Evolutionary conservation across 64 coral and sea anemone genomes (phyloP).

Genomic region (Porites australiensis): DNA sequence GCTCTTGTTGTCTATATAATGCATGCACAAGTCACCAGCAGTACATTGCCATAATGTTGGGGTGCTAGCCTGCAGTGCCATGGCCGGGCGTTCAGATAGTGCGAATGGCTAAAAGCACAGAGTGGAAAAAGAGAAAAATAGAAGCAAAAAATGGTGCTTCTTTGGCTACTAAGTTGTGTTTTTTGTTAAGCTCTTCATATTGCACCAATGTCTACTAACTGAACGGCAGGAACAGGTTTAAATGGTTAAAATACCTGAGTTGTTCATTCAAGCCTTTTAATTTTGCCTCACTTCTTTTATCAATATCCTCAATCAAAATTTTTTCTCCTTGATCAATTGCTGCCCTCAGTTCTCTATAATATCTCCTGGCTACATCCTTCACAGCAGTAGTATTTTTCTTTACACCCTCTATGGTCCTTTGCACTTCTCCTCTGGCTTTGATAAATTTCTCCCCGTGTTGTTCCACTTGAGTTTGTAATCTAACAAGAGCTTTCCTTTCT

Average conservation of each 20-base stretch:
- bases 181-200: no score
- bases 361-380: conserved; percentile 82
- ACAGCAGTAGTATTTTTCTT: conserved; percentile 82
- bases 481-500: conserved; percentile 68
- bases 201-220: no score
- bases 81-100: no score
- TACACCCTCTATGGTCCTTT: conserved; percentile 87
- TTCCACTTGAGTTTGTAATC: conserved; percentile 81
- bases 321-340: conserved; percentile 93
- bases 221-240: no score
- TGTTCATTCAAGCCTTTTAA: conserved; percentile 92
- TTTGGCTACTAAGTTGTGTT: no score
- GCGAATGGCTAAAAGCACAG: no score
- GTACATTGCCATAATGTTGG: no score
- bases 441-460: conserved; percentile 90
- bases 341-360: conserved; percentile 85
- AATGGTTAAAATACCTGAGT: conserved; percentile 69
- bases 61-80: no score
- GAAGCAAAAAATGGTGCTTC: no score
- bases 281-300: conserved; percentile 82
- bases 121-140: no score
- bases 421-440: conserved; percentile 88
- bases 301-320: conserved; percentile 85
- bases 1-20: no score
- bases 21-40: no score